These are phyloP conservation scores for Palythoa heliodiscus DNA, from an alignment of 92 coral and sea anemone species.

Conservation along the genomic window DNA sequence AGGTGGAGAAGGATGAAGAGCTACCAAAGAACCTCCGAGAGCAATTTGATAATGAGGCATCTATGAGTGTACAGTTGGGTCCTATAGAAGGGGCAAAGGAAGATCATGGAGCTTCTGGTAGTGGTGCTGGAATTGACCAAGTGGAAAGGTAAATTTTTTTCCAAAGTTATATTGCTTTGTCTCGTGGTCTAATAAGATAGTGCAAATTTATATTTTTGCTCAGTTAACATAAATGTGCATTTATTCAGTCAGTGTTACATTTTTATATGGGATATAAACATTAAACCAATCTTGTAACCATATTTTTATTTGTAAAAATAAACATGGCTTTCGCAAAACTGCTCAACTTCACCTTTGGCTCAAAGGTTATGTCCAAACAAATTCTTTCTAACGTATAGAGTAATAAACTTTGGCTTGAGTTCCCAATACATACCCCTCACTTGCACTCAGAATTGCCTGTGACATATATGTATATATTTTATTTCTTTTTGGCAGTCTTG, in stretches of 20 bases:
- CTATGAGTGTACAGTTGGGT: conserved; percentile 24
- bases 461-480: conserved; percentile 26
- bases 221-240: conserved; percentile 34
- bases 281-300: conserved; percentile 1
- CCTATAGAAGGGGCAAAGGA: conserved; percentile 33
- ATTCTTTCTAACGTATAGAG: conserved; percentile 20
- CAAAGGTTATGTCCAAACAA: conserved; percentile 25
- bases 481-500: conserved; percentile 48
- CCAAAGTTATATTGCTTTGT: conserved; percentile 18
- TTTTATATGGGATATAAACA: conserved; percentile 29
- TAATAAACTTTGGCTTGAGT: conserved; percentile 24
- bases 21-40: conserved; percentile 16
- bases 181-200: neutral
- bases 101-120: conserved; percentile 24
- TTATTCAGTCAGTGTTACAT: conserved; percentile 22
- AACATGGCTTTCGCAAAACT: conserved; percentile 30
- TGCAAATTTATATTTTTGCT: conserved; percentile 25
- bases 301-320: conserved; percentile 25
- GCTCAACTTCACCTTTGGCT: conserved; percentile 26
- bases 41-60: conserved; percentile 27
- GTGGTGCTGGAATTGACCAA: conserved; percentile 29
- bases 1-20: conserved; percentile 35
- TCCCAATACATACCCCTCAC: conserved; percentile 31
- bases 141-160: conserved; percentile 33
- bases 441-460: conserved; percentile 17